Conservation (phyloP, 2,797 vertebrate genomes). For the Argya squamiceps region DNA sequence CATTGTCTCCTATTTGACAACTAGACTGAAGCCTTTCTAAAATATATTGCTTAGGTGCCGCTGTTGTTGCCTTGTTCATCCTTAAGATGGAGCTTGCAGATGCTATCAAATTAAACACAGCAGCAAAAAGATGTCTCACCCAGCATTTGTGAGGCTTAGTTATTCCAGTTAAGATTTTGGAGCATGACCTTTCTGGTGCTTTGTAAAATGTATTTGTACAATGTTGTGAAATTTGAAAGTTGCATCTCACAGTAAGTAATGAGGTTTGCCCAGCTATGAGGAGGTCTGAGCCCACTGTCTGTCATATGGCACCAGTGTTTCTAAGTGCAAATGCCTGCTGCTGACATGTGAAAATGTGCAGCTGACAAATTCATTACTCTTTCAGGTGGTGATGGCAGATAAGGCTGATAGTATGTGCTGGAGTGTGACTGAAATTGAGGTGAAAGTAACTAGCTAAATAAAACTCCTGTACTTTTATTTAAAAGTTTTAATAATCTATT, state of each 20-base stretch:
- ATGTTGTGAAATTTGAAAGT: not conserved
- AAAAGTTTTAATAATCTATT: not conserved
- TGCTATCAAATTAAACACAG: not conserved
- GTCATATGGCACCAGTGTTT: not conserved
- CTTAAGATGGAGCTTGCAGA: not conserved
- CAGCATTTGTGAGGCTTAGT: not conserved
- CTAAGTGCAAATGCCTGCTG: not conserved
- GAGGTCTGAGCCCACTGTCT: not conserved
- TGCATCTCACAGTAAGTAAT: not conserved
- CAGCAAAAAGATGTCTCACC: not conserved
- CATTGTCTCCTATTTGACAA: not conserved
- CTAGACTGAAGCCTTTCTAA: not conserved
- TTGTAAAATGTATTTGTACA: not conserved
- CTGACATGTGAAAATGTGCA: not conserved
- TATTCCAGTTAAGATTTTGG: not conserved
- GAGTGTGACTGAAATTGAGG: not conserved
- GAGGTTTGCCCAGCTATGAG: not conserved
- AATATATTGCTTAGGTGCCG: not conserved
- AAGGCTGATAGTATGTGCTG: not conserved
- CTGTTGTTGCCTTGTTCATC: not conserved
- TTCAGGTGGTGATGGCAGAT: not conserved
- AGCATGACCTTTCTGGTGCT: not conserved
- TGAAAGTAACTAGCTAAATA: not conserved
- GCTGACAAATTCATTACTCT: not conserved
- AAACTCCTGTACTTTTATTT: not conserved